Evolutionary conservation across 2,113 vertebrate genomes (phyloP).

Genomic region (Erythrocercus mccallii): DNA sequence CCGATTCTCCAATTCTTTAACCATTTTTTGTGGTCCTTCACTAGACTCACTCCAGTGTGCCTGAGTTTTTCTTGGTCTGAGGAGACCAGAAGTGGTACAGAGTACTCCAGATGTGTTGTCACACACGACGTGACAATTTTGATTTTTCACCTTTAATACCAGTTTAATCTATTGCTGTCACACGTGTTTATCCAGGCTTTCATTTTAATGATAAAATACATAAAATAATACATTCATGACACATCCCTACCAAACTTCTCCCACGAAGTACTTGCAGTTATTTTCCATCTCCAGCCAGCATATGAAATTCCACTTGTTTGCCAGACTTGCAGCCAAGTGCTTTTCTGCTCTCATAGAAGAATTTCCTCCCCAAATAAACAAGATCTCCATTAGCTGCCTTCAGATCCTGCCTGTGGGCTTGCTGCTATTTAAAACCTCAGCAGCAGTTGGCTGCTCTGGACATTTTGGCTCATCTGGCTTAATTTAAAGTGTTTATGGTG

Average conservation of each 20-base stretch:
- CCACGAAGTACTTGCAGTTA: neutral
- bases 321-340: neutral
- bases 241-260: neutral
- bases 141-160: neutral
- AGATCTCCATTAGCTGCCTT: constrained; percentile 1
- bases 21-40: neutral
- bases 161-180: neutral
- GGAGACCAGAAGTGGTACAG: neutral
- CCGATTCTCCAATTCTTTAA: neutral
- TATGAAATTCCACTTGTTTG: neutral
- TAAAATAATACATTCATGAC: too few relatives aligned
- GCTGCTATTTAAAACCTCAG: neutral
- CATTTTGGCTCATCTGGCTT: constrained; percentile 5
- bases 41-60: neutral
- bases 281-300: neutral
- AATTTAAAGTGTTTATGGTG: neutral
- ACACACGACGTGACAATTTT: neutral
- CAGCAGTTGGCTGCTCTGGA: constrained; percentile 23
- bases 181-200: neutral
- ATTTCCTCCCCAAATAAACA: neutral
- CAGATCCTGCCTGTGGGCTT: neutral
- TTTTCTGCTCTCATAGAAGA: neutral
- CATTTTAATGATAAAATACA: neutral
- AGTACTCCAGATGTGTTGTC: neutral
- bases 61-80: neutral